These are phyloP conservation scores for Paramuricea clavata DNA, from an alignment of 92 coral and sea anemone genomes.

Conservation along the genomic window DNA sequence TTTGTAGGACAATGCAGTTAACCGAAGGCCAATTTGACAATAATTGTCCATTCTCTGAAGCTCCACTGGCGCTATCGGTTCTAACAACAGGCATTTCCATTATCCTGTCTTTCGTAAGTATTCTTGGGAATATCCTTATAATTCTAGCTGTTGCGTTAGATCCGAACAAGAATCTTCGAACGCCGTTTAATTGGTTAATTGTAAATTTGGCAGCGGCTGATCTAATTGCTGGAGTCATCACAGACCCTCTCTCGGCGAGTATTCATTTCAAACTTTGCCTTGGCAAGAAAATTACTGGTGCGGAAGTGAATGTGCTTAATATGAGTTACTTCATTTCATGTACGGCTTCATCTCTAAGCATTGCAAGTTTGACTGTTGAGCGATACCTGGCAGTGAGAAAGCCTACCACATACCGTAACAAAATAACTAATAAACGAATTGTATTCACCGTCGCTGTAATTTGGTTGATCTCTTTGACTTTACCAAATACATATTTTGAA, in stretches of 20 bases:
- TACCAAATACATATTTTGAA: neutral
- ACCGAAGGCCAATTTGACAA: neutral
- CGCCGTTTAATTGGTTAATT: neutral
- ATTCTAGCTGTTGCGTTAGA: neutral
- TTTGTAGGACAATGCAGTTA: too few relatives aligned
- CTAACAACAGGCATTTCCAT: neutral
- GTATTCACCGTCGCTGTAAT: neutral
- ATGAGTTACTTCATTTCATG: slow-evolving; percentile 2
- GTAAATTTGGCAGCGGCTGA: neutral
- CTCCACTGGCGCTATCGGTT: neutral
- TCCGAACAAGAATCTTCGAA: neutral
- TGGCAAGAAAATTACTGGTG: neutral
- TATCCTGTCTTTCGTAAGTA: neutral
- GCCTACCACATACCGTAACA: neutral
- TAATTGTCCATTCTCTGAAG: neutral
- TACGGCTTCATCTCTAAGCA: neutral
- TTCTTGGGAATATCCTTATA: neutral
- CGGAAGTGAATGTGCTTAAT: neutral
- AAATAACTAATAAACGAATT: neutral
- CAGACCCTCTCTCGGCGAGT: neutral
- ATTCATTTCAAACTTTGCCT: neutral
- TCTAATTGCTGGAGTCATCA: neutral
- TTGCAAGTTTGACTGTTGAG: neutral
- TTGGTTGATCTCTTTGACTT: neutral
- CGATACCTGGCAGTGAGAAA: neutral